A percentile compares a stretch with the other conserved stretches of the same genome.
phyloP scores from a whole-genome alignment of 2,888 invertebrate species.

The Hypomecis atomaria region DNA sequence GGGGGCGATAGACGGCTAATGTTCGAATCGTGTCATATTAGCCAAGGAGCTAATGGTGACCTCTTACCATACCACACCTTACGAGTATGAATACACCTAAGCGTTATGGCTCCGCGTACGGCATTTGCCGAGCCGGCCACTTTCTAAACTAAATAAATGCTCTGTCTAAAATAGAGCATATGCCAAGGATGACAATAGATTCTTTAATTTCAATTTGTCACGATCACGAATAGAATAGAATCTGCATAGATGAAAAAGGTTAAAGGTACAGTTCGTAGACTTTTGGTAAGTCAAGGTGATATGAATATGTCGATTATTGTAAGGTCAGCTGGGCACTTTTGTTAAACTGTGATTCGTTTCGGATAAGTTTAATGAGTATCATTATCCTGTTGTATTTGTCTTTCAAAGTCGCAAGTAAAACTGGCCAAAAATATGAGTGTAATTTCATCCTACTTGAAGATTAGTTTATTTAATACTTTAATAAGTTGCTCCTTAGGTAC shows the following conservation, averaged over 20 bases:
- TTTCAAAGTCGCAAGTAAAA: neutral
- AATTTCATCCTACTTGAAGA: too few species aligned
- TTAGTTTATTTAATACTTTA: too few species aligned
- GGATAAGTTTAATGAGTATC: constrained; percentile 30
- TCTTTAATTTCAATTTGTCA: constrained; percentile 75
- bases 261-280: constrained; percentile 54
- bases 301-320: constrained; percentile 41
- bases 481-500: too few species aligned
- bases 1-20: constrained; percentile 71
- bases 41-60: constrained; percentile 65
- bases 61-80: constrained; percentile 61
- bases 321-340: constrained; percentile 33
- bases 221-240: constrained; percentile 59
- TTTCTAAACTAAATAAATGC: constrained; percentile 65
- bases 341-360: constrained; percentile 36
- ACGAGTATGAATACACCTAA: constrained; percentile 45
- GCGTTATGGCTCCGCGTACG: constrained; percentile 36
- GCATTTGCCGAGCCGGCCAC: constrained; percentile 43
- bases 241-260: constrained; percentile 61
- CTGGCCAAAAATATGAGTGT: neutral
- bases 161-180: constrained; percentile 70
- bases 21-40: constrained; percentile 74
- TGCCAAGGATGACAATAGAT: constrained; percentile 74
- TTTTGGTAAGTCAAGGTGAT: constrained; percentile 61
- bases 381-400: constrained; percentile 30